These are phyloP conservation scores for Tragelaphus scriptus DNA, from an alignment of 2,113 vertebrate species.

Conservation along the genomic window DNA sequence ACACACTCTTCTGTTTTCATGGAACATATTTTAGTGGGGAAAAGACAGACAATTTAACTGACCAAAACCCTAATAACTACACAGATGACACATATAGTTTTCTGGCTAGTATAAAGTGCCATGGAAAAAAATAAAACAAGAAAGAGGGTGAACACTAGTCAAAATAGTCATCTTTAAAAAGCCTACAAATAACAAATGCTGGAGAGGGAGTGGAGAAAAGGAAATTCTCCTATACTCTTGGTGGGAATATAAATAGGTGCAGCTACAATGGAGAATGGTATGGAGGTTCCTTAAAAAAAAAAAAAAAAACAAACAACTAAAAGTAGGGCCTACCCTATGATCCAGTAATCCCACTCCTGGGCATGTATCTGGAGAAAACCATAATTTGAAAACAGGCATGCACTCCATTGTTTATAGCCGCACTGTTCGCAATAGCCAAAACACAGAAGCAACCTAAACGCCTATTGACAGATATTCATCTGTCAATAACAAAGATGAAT, in stretches of 20 bases:
- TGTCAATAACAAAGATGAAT: too few relatives aligned
- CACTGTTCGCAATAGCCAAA: background rate
- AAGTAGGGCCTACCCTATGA: background rate
- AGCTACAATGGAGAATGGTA: background rate
- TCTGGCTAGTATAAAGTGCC: background rate
- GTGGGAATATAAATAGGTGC: background rate
- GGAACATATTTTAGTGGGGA: background rate
- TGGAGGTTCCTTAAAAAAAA: background rate
- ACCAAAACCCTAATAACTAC: background rate
- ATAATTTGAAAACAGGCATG: background rate
- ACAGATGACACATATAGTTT: background rate
- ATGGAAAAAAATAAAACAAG: background rate
- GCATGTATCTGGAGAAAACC: background rate
- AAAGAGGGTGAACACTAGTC: background rate
- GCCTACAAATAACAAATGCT: background rate
- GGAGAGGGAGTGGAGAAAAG: background rate
- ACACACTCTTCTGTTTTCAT: background rate
- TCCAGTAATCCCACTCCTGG: background rate
- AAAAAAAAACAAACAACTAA: fast-evolving
- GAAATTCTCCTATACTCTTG: background rate
- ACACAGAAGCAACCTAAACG: background rate
- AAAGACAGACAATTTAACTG: background rate
- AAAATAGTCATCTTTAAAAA: background rate
- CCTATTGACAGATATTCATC: too few relatives aligned
- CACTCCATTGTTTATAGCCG: background rate